Base-by-base conservation (phyloP, 2,888 invertebrate species). In the Mechanitis messenoides region DNA sequence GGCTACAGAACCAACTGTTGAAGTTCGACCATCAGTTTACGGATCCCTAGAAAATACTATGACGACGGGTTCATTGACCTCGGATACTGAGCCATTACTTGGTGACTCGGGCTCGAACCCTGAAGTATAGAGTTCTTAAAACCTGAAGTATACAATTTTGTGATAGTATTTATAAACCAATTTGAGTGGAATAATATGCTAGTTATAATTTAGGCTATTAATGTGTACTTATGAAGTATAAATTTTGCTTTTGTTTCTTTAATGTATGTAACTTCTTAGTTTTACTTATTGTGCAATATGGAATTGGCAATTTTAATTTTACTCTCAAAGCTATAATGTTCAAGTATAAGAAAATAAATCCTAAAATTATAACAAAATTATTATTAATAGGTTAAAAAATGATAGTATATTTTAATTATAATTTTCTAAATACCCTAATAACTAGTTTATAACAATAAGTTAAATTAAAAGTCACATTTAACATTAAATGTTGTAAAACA, bases 41-140 rank as follows among this genome's bases (percentile, higher is more conserved):
- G 90, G 90, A 1, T 85, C 90, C 1, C 70, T 87, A 12, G 87
- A 87, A 53, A 83, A 78, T 57, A 83, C 87, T 0, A 69, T 74
- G 28, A 69, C 79, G 0, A 59, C 73, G 0, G 71, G 73, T 1
- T 74, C 79, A 3, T 69, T 76, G 31, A 74, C 74, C 63, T 81
- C 83, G 2, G 87, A 88, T 33, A 81, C 77, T 0, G 84, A 87
- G 64, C 87, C 85, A 1, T 64, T 87, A 55, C 71, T 87, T 1
- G 73, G 75, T 58, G 67, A 72, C 2, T 69, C 74, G 46, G 74
- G 74, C 56, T 68, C 68, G 57, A 74, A 86, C 63, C 85, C 85
- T 2, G 77, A 73, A 71, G 87, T 78, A 58, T 86, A 79, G 77
- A 20, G 20, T 20, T 20, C 56, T 68, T 67, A 58, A 74, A 86